Evolutionary conservation across 2,888 invertebrate species (phyloP), one percentile per base, ranked within the genome.

Genomic region (Pogonocherus hispidulus): DNA sequence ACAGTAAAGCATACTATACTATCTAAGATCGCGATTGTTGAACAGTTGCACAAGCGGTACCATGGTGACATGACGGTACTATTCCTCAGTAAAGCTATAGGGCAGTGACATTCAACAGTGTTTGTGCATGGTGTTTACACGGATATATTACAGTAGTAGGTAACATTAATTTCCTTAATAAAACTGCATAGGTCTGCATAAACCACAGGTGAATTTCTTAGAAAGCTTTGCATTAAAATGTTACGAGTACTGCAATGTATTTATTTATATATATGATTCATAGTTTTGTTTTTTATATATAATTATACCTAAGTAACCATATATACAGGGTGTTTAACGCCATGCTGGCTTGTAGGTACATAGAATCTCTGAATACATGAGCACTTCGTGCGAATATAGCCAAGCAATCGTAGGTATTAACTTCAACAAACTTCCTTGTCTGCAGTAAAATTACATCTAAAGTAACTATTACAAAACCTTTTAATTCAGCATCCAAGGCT

Each of bases 21-120:
- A 41, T 41, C 41, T 41, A 41, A 18, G 46, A 59, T 47, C 59
- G 47, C 19, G 59, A 59, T 18, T 57, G 32, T 16, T 59, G 59
- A 59, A 47, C 59, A 59, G 59, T 59, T 47, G 59, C 47, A 59
- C 51, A 68, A 67, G 73, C 69, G 73, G 73, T 73, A 67, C 70
- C 68, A 69, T 69, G 70, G 70, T 73, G 70, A 69, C 70, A 71
- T 70, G 70, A 67, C 65, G 70, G 69, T 69, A 70, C 66, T 70
- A 64, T 65, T 64, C 63, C 65, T 66, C 65, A 59, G 59, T 52
- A 51, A 59, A 57, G 23, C 41, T 49, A 23, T 59, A 66, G 66
- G 66, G 59, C 66, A 66, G 66, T 66, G 66, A 66, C 66, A 51
- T 44, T 59, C 51, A 59, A 47, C 52, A 52, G 27, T 52, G 22